phyloP scores from a whole-genome alignment of 2,888 invertebrate genomes.

The Vanessa cardui region DNA sequence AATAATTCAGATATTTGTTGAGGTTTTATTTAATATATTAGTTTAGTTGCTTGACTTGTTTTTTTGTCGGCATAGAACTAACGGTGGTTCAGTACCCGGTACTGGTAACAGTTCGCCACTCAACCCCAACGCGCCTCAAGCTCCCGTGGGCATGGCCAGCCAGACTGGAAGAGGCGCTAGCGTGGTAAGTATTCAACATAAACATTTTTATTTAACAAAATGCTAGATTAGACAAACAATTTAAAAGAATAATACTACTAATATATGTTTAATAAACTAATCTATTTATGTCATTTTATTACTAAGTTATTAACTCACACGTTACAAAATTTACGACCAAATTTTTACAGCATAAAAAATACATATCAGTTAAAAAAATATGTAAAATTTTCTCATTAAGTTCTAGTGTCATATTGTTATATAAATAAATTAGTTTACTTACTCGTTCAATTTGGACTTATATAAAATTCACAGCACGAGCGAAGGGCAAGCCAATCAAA shows the following conservation, averaged over 20 bases:
- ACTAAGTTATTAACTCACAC: not conserved
- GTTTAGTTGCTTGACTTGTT: not conserved
- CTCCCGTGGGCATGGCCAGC: constrained; percentile 86
- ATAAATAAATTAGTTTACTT: not conserved
- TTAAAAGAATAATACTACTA: not conserved
- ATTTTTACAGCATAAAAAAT: not conserved
- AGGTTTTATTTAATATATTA: not conserved
- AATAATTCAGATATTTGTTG: no score
- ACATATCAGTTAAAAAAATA: not conserved
- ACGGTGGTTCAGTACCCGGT: constrained; percentile 69
- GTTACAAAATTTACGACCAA: not conserved
- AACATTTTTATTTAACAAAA: not conserved
- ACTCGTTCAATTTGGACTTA: constrained; percentile 10
- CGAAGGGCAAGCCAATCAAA: constrained; percentile 61
- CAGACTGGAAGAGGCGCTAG: constrained; percentile 94
- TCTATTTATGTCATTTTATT: not conserved
- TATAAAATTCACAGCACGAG: constrained; percentile 69
- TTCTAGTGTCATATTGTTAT: not conserved
- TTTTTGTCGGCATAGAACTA: constrained; percentile 48
- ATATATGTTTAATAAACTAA: not conserved
- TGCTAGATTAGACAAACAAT: not conserved
- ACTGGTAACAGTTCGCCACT: constrained; percentile 79
- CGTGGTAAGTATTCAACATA: constrained; percentile 83
- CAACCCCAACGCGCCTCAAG: constrained; percentile 86
- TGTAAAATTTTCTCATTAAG: no score